phyloP scores from a whole-genome alignment of 2,888 invertebrate genomes.

The Eupithecia subumbrata region DNA sequence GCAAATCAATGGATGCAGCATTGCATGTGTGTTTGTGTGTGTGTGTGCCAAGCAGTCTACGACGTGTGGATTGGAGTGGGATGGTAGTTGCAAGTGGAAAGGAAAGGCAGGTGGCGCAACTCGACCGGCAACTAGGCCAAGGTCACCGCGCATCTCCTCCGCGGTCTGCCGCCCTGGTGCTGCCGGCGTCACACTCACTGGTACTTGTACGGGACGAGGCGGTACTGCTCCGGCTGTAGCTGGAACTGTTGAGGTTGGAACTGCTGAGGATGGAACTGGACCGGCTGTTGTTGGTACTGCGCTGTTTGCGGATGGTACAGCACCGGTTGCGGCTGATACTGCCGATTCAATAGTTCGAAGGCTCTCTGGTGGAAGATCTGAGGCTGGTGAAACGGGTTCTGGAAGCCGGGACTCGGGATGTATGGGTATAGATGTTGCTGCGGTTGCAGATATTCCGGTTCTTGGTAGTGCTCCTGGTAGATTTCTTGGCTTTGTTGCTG shows the following conservation, averaged over 20 bases:
- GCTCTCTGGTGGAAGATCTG: conserved; percentile 22
- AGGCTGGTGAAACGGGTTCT: conserved; percentile 21
- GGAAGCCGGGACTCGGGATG: conserved; percentile 14
- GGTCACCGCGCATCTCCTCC: conserved; percentile 59
- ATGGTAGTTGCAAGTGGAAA: conserved; percentile 31
- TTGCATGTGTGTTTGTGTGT: neutral
- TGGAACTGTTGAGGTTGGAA: conserved; percentile 44
- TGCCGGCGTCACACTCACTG: neutral
- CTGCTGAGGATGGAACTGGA: conserved; percentile 42
- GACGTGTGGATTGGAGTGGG: neutral
- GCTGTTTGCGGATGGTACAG: conserved; percentile 54
- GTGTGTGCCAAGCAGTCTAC: neutral
- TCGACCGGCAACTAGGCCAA: conserved; percentile 71
- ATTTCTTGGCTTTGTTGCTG: conserved; percentile 43
- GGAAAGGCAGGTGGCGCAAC: conserved; percentile 48
- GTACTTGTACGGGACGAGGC: conserved; percentile 52
- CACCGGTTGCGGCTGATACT: conserved; percentile 46
- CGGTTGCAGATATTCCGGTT: conserved; percentile 43
- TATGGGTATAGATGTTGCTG: conserved; percentile 31
- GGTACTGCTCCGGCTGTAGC: conserved; percentile 53
- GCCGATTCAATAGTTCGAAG: conserved; percentile 39
- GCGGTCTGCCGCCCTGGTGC: conserved; percentile 9
- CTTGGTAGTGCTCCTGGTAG: conserved; percentile 44
- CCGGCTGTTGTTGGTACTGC: conserved; percentile 53
- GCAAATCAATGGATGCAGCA: neutral